Percentiles rank a stretch among this genome's conserved stretches.
Conservation (phyloP, 64 coral and sea anemone genomes). For the Stylophora pistillata region DNA sequence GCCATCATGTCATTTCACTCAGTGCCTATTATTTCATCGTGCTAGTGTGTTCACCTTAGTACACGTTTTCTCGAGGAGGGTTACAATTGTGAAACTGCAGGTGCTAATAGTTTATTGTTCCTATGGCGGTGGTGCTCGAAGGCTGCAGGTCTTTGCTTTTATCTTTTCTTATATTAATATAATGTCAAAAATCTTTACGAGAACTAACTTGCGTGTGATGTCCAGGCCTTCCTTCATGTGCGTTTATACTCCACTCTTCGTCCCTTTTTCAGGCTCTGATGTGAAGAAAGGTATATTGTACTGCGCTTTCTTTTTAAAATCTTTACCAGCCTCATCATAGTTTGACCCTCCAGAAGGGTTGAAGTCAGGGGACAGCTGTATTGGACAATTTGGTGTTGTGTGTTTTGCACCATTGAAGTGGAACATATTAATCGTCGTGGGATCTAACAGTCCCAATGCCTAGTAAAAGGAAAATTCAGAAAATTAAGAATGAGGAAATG, state of each 20-base stretch:
- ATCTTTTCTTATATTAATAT: too few species aligned
- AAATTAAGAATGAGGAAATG: too few species aligned
- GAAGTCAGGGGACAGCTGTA: constrained; percentile 34
- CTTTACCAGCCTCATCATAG: constrained; percentile 1
- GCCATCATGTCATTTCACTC: too few species aligned
- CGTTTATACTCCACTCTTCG: constrained; percentile 62
- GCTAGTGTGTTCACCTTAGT: too few species aligned
- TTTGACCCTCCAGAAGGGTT: constrained; percentile 64
- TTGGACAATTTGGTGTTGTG: constrained; percentile 60
- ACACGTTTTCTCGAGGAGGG: too few species aligned
- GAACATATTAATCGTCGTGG: constrained; percentile 54
- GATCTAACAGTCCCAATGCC: constrained; percentile 50
- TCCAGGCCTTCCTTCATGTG: constrained; percentile 75
- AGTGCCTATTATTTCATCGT: too few species aligned
- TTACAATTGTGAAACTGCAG: too few species aligned
- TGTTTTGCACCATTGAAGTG: constrained; percentile 60
- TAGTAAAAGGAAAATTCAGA: background rate
- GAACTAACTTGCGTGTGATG: constrained; percentile 82
- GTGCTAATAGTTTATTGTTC: too few species aligned
- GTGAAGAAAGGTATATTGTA: constrained; percentile 75
- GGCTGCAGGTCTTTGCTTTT: too few species aligned
- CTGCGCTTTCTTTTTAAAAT: background rate
- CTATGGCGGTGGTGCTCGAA: background rate
- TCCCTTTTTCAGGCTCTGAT: constrained; percentile 41
- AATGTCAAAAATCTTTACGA: too few species aligned